A percentile compares a stretch with the other conserved stretches of the same genome.
Evolutionary conservation across 2,113 vertebrate species (phyloP).

Genomic region (Vanacampus margaritifer): DNA sequence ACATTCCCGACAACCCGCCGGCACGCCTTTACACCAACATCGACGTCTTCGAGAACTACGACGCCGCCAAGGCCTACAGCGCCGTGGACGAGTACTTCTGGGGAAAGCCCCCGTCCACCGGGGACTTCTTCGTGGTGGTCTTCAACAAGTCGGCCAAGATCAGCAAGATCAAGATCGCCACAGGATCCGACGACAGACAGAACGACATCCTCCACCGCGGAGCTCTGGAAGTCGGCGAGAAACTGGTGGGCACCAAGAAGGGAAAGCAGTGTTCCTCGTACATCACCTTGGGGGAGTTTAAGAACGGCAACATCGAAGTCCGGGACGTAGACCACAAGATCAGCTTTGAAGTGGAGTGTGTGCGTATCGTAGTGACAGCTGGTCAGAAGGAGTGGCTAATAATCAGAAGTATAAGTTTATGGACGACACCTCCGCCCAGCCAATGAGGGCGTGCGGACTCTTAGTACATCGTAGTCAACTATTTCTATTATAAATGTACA

Average conservation of each 20-base stretch:
- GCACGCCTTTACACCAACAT: slow-evolving; percentile 87
- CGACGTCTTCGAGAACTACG: slow-evolving; percentile 91
- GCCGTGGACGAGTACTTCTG: slow-evolving; percentile 95
- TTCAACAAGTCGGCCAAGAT: slow-evolving; percentile 89
- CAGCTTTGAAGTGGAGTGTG: slow-evolving; percentile 88
- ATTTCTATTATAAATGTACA: slow-evolving; percentile 39
- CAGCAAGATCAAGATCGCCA: slow-evolving; percentile 89
- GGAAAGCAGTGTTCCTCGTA: slow-evolving; percentile 85
- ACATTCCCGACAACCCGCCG: slow-evolving; percentile 95
- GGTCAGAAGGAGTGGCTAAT: slow-evolving; percentile 97
- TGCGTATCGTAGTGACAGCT: slow-evolving; percentile 90
- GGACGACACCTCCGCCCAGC: slow-evolving; percentile 84
- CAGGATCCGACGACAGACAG: slow-evolving; percentile 92
- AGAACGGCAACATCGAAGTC: slow-evolving; percentile 91
- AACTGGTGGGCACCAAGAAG: slow-evolving; percentile 79
- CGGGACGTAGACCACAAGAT: slow-evolving; percentile 90
- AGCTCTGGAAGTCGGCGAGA: slow-evolving; percentile 90
- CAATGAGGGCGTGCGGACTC: slow-evolving; percentile 60
- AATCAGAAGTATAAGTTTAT: slow-evolving; percentile 92
- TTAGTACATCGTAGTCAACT: slow-evolving; percentile 32
- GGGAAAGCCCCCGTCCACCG: slow-evolving; percentile 89
- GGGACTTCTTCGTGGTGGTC: slow-evolving; percentile 87
- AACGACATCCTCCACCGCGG: slow-evolving; percentile 93
- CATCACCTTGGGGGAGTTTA: slow-evolving; percentile 90
- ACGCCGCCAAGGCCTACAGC: slow-evolving; percentile 90